These are phyloP conservation scores for Harpegnathos saltator DNA, from an alignment of 1,140 invertebrate species.

Conservation along the genomic window DNA sequence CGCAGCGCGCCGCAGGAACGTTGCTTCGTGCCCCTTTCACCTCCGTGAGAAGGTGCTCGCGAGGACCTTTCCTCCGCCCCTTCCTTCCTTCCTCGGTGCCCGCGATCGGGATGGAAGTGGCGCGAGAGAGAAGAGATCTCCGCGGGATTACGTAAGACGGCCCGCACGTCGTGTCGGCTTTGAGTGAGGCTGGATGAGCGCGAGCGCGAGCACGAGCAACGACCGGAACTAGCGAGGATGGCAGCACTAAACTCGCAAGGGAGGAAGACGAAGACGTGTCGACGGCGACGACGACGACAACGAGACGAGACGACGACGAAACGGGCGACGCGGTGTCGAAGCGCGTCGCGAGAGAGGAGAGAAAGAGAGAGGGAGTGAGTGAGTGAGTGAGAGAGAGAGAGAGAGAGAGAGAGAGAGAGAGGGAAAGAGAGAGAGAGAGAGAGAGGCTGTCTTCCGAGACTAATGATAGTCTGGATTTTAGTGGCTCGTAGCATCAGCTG, in stretches of 20 bases:
- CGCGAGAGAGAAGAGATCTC: slow-evolving; percentile 46
- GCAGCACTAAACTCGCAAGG: slow-evolving; percentile 75
- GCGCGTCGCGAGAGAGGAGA: slow-evolving; percentile 25
- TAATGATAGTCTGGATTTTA: slow-evolving; percentile 67
- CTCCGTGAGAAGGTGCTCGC: slow-evolving; percentile 29
- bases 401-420: slow-evolving; percentile 25
- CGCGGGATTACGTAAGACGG: slow-evolving; percentile 61
- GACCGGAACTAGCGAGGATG: slow-evolving; percentile 74
- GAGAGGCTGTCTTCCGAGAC: slow-evolving; percentile 65
- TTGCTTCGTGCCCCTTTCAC: slow-evolving; percentile 46
- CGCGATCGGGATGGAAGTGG: slow-evolving; percentile 21
- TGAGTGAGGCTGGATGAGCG: slow-evolving; percentile 41
- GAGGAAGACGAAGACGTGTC: slow-evolving; percentile 28
- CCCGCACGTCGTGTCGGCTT: slow-evolving; percentile 17
- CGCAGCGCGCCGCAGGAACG: slow-evolving; percentile 25
- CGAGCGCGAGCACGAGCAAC: slow-evolving; percentile 66
- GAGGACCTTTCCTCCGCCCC: slow-evolving; percentile 14
- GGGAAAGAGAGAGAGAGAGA: slow-evolving; percentile 20
- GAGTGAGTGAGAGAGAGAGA: background rate
- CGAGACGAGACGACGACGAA: background rate
- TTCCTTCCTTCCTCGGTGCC: slow-evolving; percentile 28
- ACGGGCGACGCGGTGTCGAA: slow-evolving; percentile 37
- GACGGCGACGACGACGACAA: background rate
- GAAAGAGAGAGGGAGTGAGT: no score
- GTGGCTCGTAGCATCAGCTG: slow-evolving; percentile 62